Percentiles rank a stretch among this genome's conserved stretches.
phyloP scores from a whole-genome alignment of 1,140 invertebrate genomes.

The Lethrus apterus region DNA sequence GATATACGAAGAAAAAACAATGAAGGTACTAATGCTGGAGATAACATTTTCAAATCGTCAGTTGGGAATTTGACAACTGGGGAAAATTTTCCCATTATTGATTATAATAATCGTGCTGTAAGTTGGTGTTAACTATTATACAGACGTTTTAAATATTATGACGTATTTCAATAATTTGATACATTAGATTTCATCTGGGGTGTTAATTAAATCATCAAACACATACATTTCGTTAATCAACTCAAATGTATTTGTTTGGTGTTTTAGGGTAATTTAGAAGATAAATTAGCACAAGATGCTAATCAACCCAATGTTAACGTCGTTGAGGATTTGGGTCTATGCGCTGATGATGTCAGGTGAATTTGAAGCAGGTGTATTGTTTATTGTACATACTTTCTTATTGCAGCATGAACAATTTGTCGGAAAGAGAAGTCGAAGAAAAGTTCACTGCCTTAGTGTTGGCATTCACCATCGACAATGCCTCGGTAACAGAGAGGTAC shows the following conservation, averaged over 20 bases:
- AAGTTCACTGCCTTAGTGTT: slow-evolving; percentile 4
- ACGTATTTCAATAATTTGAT: background rate
- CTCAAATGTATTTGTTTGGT: slow-evolving; percentile 6
- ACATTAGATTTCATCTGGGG: background rate
- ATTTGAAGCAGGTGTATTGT: background rate
- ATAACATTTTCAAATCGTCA: no score
- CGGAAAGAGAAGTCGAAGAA: slow-evolving; percentile 1
- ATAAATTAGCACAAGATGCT: background rate
- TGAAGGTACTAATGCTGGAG: no score
- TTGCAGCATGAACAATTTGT: background rate
- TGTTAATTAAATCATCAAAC: no score
- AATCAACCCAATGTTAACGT: slow-evolving; percentile 3
- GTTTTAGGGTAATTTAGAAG: slow-evolving; percentile 1
- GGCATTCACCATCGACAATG: slow-evolving; percentile 5
- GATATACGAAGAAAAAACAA: no score
- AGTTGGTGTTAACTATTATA: background rate
- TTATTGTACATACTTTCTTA: background rate
- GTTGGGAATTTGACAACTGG: no score
- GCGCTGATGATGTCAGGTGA: slow-evolving; percentile 1
- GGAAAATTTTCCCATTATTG: background rate
- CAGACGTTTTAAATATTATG: background rate
- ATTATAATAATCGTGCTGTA: background rate
- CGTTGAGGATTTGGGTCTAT: background rate
- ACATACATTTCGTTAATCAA: slow-evolving; percentile 3
- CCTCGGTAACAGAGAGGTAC: background rate